These are phyloP conservation scores for Sebastes miniatus DNA, from an alignment of 2,797 vertebrate genomes.

Conservation along the genomic window DNA sequence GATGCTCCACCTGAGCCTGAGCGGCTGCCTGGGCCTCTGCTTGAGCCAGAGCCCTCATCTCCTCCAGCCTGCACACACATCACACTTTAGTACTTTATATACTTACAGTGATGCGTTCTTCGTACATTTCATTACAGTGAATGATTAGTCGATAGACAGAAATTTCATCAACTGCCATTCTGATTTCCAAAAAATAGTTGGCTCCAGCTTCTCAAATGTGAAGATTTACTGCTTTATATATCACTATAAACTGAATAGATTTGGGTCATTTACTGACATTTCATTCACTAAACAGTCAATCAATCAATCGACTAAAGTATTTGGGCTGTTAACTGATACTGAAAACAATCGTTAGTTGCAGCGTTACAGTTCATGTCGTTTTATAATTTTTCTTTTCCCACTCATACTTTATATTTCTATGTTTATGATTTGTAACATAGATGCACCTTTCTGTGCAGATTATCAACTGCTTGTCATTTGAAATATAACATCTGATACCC, in stretches of 20 bases:
- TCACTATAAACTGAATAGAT: background rate
- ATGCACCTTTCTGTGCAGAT: background rate
- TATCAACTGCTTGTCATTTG: background rate
- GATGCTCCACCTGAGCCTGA: conserved; percentile 70
- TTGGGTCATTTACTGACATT: background rate
- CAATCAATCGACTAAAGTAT: background rate
- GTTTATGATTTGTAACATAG: background rate
- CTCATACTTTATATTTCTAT: background rate
- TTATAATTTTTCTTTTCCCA: background rate
- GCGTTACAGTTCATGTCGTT: too few relatives aligned
- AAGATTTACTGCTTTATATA: background rate
- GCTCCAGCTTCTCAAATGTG: background rate
- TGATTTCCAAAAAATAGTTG: background rate
- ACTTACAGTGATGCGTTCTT: background rate
- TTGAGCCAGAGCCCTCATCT: conserved; percentile 53
- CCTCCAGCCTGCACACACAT: conserved; percentile 65
- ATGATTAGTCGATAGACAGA: background rate
- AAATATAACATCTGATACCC: background rate
- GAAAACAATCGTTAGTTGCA: background rate
- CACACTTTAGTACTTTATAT: background rate
- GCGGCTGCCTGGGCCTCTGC: conserved; percentile 60
- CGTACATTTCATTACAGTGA: background rate
- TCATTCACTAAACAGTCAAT: background rate
- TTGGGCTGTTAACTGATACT: background rate
- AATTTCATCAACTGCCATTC: background rate